Evolutionary conservation across 1,140 invertebrate genomes (phyloP), one percentile per base, ranked within the genome.

Genomic region (Drosophila kepulauana): DNA sequence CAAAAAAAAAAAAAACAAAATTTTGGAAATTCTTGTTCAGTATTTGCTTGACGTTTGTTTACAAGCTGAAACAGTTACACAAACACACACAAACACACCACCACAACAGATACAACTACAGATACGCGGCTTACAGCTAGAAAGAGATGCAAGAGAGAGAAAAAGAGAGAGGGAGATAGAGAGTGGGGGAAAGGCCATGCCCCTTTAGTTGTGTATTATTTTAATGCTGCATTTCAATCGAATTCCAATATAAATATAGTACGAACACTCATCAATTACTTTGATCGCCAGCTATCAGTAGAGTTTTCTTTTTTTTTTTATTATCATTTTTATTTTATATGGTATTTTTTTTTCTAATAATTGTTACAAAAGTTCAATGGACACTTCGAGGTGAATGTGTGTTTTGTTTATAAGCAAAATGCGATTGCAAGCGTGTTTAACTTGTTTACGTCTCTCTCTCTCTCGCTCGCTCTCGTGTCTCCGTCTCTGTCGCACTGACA

Each of bases 371-470:
- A 87, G 82, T 88, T 87, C 82, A 87, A 87, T 87, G 82, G 64
- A 88, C 82, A 87, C 78, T 82, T 87, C 84, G 80, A 82, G 82
- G 82, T 88, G 84, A 88, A 79, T 88, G 86, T 56, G 80, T 82
- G 20, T 80, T 65, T 68, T 49, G 30, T 33, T 38, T 33, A 45
- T 56, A 57, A 46, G 78, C 76, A 82, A 25, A 67, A 80, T 81
- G 65, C 41, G n/a, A 43, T 43, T 43, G 41, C 41, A 75, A 82
- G 63, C 81, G 62, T 79, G 82, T 87, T 82, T 76, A 73, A 86
- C 82, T 86, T 56, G 82, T 87, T 86, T 86, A 30, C 35, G 62
- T 33, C 45, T 76, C 73, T 11, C 7, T 41, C 38, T 41, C 38
- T 33, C 30, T 7, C 30, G 0, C 30, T 33, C 30, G 1, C 5